phyloP scores from a whole-genome alignment of 2,797 vertebrate species.

The Gastrophryne carolinensis region DNA sequence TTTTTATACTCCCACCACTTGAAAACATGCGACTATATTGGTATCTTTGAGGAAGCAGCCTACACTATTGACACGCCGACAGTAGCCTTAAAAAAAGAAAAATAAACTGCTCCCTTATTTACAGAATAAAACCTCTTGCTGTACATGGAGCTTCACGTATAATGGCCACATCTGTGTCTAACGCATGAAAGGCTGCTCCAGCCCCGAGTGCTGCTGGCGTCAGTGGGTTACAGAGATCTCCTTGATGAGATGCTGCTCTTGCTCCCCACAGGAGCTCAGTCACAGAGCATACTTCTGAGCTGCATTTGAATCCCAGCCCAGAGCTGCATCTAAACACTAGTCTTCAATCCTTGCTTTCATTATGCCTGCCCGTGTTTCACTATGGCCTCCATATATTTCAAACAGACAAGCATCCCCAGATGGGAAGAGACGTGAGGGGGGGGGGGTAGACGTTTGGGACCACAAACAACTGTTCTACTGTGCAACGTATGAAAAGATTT shows the following conservation, averaged over 20 bases:
- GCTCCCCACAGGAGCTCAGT: conserved; percentile 50
- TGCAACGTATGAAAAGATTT: conserved; percentile 59
- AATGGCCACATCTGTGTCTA: conserved; percentile 61
- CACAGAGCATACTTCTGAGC: conserved; percentile 42
- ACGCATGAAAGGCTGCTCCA: conserved; percentile 58
- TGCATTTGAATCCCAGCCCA: conserved; percentile 49
- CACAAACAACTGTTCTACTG: conserved; percentile 60
- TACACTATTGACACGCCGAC: conserved; percentile 43
- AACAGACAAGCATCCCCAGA: conserved; percentile 49
- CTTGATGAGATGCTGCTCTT: conserved; percentile 19
- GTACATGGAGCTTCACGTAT: conserved; percentile 64
- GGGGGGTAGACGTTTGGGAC: conserved; percentile 53
- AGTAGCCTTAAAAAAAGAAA: conserved; percentile 41
- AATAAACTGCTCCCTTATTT: conserved; percentile 30
- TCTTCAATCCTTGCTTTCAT: conserved; percentile 55
- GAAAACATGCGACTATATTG: conserved; percentile 33
- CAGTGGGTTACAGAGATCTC: conserved; percentile 40
- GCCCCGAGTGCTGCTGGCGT: conserved; percentile 56
- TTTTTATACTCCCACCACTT: conserved; percentile 35
- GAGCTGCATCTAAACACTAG: conserved; percentile 47
- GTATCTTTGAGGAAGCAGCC: conserved; percentile 46
- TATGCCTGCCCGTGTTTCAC: conserved; percentile 41
- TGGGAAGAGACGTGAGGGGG: conserved; percentile 40
- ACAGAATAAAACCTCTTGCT: conserved; percentile 54
- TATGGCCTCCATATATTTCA: conserved; percentile 39